Evolutionary conservation across 2,888 invertebrate species (phyloP).

Genomic region (Allophyes oxyacanthae): DNA sequence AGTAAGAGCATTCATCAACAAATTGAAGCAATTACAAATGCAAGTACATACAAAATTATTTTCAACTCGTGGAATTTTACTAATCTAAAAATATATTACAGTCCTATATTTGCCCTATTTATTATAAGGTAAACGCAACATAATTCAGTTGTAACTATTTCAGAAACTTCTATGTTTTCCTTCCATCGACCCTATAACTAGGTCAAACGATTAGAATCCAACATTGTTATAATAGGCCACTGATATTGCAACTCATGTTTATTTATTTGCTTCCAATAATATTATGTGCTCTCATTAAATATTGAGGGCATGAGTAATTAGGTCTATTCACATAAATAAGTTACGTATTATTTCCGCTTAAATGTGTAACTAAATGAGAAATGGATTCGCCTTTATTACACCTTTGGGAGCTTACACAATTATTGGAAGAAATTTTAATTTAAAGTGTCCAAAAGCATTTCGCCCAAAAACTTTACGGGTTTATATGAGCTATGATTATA

Average conservation of each 20-base stretch:
- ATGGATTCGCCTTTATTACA: not conserved
- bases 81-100: slow-evolving; percentile 2
- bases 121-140: slow-evolving; percentile 16
- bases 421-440: not conserved
- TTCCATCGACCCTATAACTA: slow-evolving; percentile 43
- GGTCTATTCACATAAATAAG: slow-evolving; percentile 10
- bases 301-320: slow-evolving; percentile 36
- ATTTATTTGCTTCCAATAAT: slow-evolving; percentile 43
- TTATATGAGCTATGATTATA: no score
- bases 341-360: slow-evolving; percentile 10
- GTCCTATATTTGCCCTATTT: slow-evolving; percentile 2
- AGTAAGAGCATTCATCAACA: not conserved
- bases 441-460: slow-evolving; percentile 6
- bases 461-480: no score
- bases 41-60: slow-evolving; percentile 9
- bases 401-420: not conserved
- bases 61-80: slow-evolving; percentile 11
- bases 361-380: slow-evolving; percentile 5
- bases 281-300: slow-evolving; percentile 35
- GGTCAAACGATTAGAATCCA: slow-evolving; percentile 51
- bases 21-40: not conserved
- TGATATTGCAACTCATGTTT: slow-evolving; percentile 40
- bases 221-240: slow-evolving; percentile 50
- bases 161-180: slow-evolving; percentile 38
- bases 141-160: slow-evolving; percentile 20